Conservation (phyloP, 1,140 invertebrate genomes). For the Microplitis demolitor region DNA sequence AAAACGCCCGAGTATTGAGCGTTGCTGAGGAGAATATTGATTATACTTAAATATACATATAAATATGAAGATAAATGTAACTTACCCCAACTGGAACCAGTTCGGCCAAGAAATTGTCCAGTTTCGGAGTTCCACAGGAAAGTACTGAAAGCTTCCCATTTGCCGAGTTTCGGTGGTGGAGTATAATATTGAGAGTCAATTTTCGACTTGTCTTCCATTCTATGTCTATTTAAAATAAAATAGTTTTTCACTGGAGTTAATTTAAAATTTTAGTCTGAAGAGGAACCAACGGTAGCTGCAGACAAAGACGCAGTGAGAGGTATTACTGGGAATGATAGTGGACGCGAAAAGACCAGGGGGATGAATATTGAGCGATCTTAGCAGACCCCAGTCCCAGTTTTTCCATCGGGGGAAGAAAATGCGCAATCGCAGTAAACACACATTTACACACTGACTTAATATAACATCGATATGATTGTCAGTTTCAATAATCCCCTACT, state of each 20-base stretch:
- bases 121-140: constrained; percentile 90
- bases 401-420: not conserved
- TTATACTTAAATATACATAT: constrained; percentile 1
- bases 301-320: not conserved
- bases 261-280: not conserved
- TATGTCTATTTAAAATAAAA: no score
- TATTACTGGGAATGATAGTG: not conserved
- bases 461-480: constrained; percentile 19
- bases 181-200: constrained; percentile 74
- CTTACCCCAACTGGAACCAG: constrained; percentile 90
- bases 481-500: not conserved
- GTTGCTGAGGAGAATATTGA: constrained; percentile 27
- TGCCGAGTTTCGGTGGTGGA: constrained; percentile 77
- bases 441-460: not conserved
- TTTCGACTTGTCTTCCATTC: constrained; percentile 80
- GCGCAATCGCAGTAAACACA: constrained; percentile 9
- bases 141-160: constrained; percentile 82
- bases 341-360: constrained; percentile 14
- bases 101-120: constrained; percentile 84
- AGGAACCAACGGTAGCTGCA: not conserved
- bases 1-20: not conserved
- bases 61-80: constrained; percentile 36
- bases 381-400: constrained; percentile 11
- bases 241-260: not conserved
- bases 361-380: constrained; percentile 36